Conservation (phyloP, 30 jellyfish, hydroid and myxozoan genomes). For the Clytia hemisphaerica region DNA sequence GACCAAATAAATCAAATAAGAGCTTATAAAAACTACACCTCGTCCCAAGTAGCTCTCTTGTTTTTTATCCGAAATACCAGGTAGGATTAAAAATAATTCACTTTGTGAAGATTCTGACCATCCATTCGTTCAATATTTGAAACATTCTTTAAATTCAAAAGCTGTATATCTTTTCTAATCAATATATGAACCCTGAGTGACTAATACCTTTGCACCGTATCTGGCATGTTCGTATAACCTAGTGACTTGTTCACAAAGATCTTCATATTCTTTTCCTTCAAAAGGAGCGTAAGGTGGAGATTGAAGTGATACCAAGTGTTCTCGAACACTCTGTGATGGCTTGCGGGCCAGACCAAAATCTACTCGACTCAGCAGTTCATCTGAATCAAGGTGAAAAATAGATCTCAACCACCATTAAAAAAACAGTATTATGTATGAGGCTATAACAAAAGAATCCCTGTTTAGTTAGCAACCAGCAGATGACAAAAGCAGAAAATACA, state of each 20-base stretch:
- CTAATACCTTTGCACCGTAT: conserved; percentile 59
- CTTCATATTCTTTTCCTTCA: conserved; percentile 54
- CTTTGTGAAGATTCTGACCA: too few relatives aligned
- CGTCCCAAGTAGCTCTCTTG: too few relatives aligned
- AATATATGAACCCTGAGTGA: too few relatives aligned
- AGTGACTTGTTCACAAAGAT: conserved; percentile 65
- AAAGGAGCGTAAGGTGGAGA: conserved; percentile 96
- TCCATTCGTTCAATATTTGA: too few relatives aligned
- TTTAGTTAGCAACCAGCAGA: not conserved
- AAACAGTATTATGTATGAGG: not conserved
- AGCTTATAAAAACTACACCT: too few relatives aligned
- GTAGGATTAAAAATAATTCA: too few relatives aligned
- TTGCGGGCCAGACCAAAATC: conserved; percentile 85
- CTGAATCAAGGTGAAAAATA: conserved; percentile 3
- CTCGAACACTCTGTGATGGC: conserved; percentile 58
- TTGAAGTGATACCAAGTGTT: conserved; percentile 57
- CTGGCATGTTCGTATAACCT: conserved; percentile 80
- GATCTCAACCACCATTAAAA: not conserved
- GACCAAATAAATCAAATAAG: too few relatives aligned
- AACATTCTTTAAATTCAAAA: too few relatives aligned
- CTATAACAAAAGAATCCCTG: not conserved
- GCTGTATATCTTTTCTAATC: too few relatives aligned
- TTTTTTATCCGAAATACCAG: too few relatives aligned
- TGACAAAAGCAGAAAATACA: not conserved
- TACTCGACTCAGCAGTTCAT: conserved; percentile 83